Evolutionary conservation across 2,888 invertebrate species (phyloP), one percentile per base, ranked within the genome.

Genomic region (Parelbella ahira): DNA sequence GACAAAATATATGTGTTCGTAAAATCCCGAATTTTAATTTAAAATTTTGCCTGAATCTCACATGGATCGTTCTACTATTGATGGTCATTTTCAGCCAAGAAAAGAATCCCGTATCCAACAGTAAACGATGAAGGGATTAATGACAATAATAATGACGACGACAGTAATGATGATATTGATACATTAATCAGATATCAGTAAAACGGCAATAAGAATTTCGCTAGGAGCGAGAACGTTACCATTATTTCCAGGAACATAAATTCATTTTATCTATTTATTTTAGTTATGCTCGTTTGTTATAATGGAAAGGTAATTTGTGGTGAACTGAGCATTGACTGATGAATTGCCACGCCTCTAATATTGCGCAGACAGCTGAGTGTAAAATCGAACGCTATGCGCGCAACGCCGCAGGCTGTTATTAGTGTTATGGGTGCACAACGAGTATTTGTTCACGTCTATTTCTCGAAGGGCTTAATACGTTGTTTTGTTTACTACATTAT

Each of bases 281-380:
- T 39, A 32, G 39, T 32, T 30, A 39, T 39, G 39, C 39, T 39
- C 39, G 25, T 39, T 39, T 32, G 39, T 39, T 39, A 39, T 32
- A 39, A 41, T 33, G 39, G 39, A 41, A 41, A 41, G 39, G 32
- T 27, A 41, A 41, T 41, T 41, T 41, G 41, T 21, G 27, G 33
- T 6, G 25, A 12, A 6, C 41, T 15, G 41, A 33, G 33, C 41
- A 33, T 34, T 42, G 33, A 42, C 42, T 42, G 34, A 42, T 42
- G 42, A 34, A 23, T 30, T 3, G 28, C 42, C 42, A 42, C 34
- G 33, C 34, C 42, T 28, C 33, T 28, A 13, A 33, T 33, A 41
- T 42, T 34, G 42, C 42, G 34, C 42, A 42, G 13, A 21, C 23
- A 25, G 30, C 20, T 13, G 6, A 25, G 33, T 8, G 20, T 12